Evolutionary conservation across 2,888 invertebrate genomes (phyloP), one percentile per base, ranked within the genome.

Genomic region (Melanostoma scalare): DNA sequence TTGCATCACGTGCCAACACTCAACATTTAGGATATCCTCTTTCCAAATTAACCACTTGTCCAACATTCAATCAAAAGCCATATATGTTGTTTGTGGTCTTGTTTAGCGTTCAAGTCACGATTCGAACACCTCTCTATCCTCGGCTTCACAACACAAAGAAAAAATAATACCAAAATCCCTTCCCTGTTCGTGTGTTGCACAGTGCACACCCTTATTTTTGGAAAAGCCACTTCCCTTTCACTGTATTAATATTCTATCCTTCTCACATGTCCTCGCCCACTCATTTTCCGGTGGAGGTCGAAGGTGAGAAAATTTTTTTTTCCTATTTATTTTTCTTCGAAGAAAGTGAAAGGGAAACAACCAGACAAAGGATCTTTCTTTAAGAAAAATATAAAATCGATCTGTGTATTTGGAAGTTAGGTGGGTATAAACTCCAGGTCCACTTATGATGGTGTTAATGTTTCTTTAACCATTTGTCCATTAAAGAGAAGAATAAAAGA

Each of bases 1-100:
- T 63, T 50, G n/a, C 58, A 69, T 80, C 80, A 80, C 75, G 80
- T 72, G 36, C 44, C 46, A 48, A 30, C 58, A 75, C 52, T 75
- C 75, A 50, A 8, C 65, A 63, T 48, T 69, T 71, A 80, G 80
- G 53, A 72, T 81, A 81, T 76, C 81, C 71, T 72, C 67, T 61
- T 71, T 60, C 65, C 56, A 81, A 76, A 81, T 80, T 75, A 80
- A 80, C 74, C 79, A 69, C 74, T 80, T 75, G 79, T 80, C 71
- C 67, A 60, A 81, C 71, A 76, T 81, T 76, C 76, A 65, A 81
- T 81, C 81, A 72, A 76, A 76, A 60, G 71, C 76, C 71, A 67
- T 75, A 65, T 53, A 63, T 75, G 33, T 36, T 36, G 9, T 9
- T 10, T 40, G 35, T 20, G 20, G 40, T 42, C 40, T 58, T 48